A percentile compares a stretch with the other conserved stretches of the same genome.
These are phyloP conservation scores for Clunio marinus DNA, from an alignment of 2,888 invertebrate genomes.

Conservation along the genomic window DNA sequence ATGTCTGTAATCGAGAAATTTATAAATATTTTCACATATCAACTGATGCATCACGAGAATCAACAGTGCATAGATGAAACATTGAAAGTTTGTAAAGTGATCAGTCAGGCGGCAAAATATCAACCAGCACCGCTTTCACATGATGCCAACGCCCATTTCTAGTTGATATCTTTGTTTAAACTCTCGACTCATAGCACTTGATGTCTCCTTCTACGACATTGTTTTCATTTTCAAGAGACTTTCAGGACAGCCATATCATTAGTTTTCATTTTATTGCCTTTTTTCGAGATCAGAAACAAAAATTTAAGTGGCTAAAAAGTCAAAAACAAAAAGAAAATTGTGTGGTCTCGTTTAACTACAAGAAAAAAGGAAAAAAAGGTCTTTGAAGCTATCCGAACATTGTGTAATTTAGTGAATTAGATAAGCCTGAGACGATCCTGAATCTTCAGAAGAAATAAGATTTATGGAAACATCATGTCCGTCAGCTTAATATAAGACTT, in stretches of 20 bases:
- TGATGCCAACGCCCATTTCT: background rate
- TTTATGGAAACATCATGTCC: conserved; percentile 36
- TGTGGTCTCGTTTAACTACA: conserved; percentile 31
- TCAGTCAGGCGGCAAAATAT: background rate
- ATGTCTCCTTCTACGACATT: background rate
- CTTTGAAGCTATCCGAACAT: conserved; percentile 30
- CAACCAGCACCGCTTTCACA: background rate
- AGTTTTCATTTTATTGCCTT: conserved; percentile 4
- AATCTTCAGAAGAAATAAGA: background rate
- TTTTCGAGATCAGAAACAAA: background rate
- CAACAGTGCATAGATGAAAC: background rate
- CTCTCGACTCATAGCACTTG: background rate
- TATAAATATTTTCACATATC: too few relatives aligned
- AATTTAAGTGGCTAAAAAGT: conserved; percentile 22
- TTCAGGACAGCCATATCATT: conserved; percentile 22
- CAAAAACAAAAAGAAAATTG: conserved; percentile 12
- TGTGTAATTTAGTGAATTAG: conserved; percentile 33
- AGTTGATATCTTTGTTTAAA: background rate
- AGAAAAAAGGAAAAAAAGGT: too few relatives aligned
- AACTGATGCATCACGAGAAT: background rate
- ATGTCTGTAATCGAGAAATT: too few relatives aligned
- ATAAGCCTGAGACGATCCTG: conserved; percentile 17
- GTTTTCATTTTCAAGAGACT: background rate
- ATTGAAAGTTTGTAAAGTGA: background rate
- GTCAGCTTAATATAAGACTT: too few relatives aligned